phyloP scores from a whole-genome alignment of 2,797 vertebrate genomes.

The Sebastes taczanowskii region DNA sequence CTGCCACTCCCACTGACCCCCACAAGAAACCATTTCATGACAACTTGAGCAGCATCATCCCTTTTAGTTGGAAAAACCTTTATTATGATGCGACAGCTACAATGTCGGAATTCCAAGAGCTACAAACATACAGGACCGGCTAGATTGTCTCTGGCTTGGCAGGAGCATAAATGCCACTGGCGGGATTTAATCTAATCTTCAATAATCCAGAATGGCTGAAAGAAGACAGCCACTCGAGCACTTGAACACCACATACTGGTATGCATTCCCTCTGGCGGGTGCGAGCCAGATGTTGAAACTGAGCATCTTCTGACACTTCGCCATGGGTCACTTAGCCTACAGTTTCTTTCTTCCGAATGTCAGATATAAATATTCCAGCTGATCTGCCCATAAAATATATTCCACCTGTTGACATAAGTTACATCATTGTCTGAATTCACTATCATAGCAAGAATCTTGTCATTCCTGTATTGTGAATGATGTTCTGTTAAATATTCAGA shows the following conservation, averaged over 20 bases:
- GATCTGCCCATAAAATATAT: neutral
- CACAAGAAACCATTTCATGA: neutral
- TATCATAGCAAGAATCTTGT: conserved; percentile 20
- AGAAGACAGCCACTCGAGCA: conserved; percentile 52
- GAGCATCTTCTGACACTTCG: conserved; percentile 1
- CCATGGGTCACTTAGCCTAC: neutral
- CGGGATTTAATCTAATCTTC: conserved; percentile 80
- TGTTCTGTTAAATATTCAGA: neutral
- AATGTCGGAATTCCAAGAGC: conserved; percentile 4
- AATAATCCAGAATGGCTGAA: conserved; percentile 76
- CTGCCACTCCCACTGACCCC: neutral
- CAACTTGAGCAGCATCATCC: neutral
- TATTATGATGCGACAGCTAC: neutral
- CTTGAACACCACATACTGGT: conserved; percentile 16
- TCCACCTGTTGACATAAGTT: neutral
- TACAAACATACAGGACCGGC: conserved; percentile 1
- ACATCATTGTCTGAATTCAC: neutral
- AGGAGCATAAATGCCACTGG: conserved; percentile 58
- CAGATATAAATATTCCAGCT: neutral
- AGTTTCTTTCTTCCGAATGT: neutral
- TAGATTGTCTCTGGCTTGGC: conserved; percentile 28
- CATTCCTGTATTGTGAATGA: conserved; percentile 17
- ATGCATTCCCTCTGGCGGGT: neutral
- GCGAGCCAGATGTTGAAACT: conserved; percentile 39
- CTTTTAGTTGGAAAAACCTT: neutral